Evolutionary conservation across 92 coral and sea anemone genomes (phyloP).

Genomic region (Epizoanthus ramosus): DNA sequence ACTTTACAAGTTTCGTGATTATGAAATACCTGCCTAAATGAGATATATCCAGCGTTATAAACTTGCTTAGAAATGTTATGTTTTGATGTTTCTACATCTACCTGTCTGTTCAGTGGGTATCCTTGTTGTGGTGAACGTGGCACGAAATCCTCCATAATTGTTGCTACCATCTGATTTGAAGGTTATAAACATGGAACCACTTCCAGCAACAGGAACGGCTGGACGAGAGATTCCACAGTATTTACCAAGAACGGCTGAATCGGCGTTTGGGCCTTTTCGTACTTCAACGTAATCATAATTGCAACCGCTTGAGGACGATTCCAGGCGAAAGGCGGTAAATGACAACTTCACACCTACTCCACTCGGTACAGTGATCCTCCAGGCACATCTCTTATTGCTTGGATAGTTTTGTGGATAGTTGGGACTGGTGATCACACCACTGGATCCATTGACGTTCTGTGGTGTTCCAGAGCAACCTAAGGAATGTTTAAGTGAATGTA

Average conservation of each 20-base stretch:
- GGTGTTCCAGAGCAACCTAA: no score
- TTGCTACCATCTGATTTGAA: conserved; percentile 19
- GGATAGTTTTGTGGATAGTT: not conserved
- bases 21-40: no score
- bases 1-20: no score
- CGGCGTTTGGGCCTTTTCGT: conserved; percentile 16
- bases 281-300: not conserved
- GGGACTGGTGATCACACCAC: no score
- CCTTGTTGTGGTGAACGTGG: not conserved
- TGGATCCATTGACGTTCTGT: no score
- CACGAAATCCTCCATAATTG: conserved; percentile 9
- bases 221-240: conserved; percentile 28
- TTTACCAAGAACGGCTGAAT: conserved; percentile 15
- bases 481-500: no score
- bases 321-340: no score
- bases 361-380: conserved; percentile 31
- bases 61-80: no score
- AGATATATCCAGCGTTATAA: no score
- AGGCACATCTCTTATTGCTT: not conserved
- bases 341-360: not conserved
- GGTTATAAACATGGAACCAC: conserved; percentile 19
- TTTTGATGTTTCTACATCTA: not conserved
- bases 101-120: no score
- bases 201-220: not conserved
- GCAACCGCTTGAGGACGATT: no score